Evolutionary conservation across 2,797 vertebrate genomes (phyloP), one percentile per base, ranked within the genome.

Genomic region (Tenualosa thibaudeaui): DNA sequence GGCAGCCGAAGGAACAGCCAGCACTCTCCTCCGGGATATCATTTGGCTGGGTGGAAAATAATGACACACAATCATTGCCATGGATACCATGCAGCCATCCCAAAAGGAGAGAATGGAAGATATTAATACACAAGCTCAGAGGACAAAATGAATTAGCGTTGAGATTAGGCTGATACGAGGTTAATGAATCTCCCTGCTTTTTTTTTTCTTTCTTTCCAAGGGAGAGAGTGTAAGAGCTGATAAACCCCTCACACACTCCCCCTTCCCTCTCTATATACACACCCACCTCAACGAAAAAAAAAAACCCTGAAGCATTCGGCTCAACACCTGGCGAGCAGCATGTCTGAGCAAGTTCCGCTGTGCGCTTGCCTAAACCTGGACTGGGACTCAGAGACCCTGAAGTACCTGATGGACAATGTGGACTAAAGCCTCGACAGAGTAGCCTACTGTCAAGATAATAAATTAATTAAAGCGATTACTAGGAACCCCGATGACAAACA

Each of bases 31-130:
- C 90, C 90, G 94, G 94, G 93, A 94, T 93, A 94, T 94, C 94
- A 93, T 92, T 94, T 93, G 92, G 93, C 93, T 91, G 92, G 92
- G 92, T 85, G 93, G 92, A 91, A 93, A 94, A 94, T 95, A 95
- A 95, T 94, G 94, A 93, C 94, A 94, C 87, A 82, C 93, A 93
- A 93, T 94, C 93, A 94, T 95, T 86, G 90, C 93, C 93, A 95
- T 94, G 94, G 93, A 93, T 93, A 94, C 93, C 43, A 62, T 71
- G 65, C 83, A 56, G 51, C 81, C 81, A 85, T 85, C 83, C 83
- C 78, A 56, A 75, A 84, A 87, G 85, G 81, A 81, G 71, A 54
- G 75, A 75, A 83, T 85, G 26, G 90, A 91, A 91, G 93, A 94
- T 94, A 94, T 94, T 93, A 94, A 94, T 93, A 94, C 93, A 89